A percentile compares a stretch with the other conserved stretches of the same genome.
phyloP scores from a whole-genome alignment of 2,113 vertebrate species.

The Salminus brasiliensis region DNA sequence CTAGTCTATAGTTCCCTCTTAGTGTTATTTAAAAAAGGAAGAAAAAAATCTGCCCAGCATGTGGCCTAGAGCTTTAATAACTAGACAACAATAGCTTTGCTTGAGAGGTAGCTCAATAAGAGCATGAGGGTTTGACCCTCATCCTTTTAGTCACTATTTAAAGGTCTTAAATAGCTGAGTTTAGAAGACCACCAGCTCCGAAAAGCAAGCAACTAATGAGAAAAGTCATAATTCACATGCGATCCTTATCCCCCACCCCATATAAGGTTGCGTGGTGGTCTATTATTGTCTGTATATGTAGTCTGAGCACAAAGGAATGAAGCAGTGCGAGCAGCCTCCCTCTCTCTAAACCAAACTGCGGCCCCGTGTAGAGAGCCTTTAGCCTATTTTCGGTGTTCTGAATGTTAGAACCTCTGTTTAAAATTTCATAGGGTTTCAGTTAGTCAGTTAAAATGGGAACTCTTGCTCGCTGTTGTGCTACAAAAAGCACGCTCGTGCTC shows the following conservation, averaged over 20 bases:
- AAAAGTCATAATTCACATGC: constrained; percentile 70
- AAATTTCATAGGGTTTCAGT: background rate
- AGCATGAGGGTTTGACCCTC: background rate
- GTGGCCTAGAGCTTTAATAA: constrained; percentile 5
- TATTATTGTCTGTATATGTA: constrained; percentile 59
- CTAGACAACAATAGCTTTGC: background rate
- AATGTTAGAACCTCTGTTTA: background rate
- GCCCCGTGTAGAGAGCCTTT: background rate
- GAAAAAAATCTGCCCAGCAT: background rate
- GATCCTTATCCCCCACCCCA: constrained; percentile 78
- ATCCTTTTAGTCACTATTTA: background rate
- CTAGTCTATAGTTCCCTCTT: background rate
- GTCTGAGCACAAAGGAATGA: constrained; percentile 38
- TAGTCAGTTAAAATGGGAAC: background rate
- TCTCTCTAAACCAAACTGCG: background rate
- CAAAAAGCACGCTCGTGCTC: background rate
- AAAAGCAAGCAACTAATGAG: constrained; percentile 53
- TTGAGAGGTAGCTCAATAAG: background rate
- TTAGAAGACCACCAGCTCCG: constrained; percentile 55
- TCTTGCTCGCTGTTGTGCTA: background rate
- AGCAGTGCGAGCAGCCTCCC: background rate
- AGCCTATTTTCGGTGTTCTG: background rate
- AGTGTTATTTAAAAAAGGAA: too few relatives aligned
- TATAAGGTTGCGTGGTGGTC: constrained; percentile 77
- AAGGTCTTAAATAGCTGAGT: background rate